phyloP scores from a whole-genome alignment of 2,113 vertebrate species.

The Erinaceus europaeus region DNA sequence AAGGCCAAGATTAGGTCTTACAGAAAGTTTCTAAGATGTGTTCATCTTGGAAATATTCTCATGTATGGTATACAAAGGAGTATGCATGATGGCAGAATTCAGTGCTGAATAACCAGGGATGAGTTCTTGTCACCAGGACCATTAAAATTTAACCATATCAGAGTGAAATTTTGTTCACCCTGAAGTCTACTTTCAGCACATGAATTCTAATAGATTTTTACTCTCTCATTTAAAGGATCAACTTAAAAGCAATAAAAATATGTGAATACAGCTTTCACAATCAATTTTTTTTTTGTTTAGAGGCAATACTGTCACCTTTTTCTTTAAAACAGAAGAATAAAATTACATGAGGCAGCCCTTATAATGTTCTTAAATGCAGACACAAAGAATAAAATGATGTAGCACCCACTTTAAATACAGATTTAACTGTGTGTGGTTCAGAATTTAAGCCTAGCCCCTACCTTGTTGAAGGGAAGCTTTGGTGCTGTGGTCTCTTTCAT shows the following conservation, averaged over 20 bases:
- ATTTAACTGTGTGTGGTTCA: too few relatives aligned
- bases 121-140: background rate
- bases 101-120: background rate
- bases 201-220: background rate
- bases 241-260: background rate
- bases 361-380: background rate
- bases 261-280: background rate
- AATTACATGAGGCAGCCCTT: background rate
- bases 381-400: background rate
- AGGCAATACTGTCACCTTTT: background rate
- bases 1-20: background rate
- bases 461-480: too few relatives aligned
- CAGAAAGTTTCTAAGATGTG: background rate
- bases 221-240: background rate
- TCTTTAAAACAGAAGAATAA: constrained; percentile 16
- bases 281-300: constrained; percentile 30
- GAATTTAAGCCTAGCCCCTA: too few relatives aligned
- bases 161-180: too few relatives aligned
- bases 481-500: too few relatives aligned
- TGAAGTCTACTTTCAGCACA: background rate
- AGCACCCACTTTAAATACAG: background rate
- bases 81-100: background rate
- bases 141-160: background rate
- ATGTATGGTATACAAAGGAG: accelerated
- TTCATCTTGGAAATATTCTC: background rate